Evolutionary conservation across 1,140 invertebrate species (phyloP).

Genomic region (Pogonomyrmex barbatus): DNA sequence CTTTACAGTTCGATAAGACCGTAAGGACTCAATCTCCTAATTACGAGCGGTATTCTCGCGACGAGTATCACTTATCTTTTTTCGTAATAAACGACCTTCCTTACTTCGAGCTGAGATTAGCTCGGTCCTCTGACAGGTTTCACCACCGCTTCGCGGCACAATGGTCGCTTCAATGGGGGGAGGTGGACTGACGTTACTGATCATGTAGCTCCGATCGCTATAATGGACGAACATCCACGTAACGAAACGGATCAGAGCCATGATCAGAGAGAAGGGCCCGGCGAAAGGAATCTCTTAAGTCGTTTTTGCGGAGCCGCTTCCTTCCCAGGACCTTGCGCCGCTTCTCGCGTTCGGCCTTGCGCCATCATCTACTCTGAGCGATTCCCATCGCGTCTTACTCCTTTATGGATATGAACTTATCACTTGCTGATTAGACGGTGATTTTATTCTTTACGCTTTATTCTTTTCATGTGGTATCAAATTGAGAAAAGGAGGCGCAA

Average conservation of each 20-base stretch:
- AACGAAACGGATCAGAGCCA: conserved; percentile 50
- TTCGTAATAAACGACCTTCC: not conserved
- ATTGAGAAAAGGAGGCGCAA: not conserved
- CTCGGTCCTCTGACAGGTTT: conserved; percentile 55
- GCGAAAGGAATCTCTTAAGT: conserved; percentile 40
- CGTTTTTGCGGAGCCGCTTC: conserved; percentile 20
- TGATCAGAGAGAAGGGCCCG: conserved; percentile 48
- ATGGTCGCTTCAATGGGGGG: conserved; percentile 40
- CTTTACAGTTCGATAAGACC: conserved; percentile 12
- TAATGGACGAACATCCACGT: conserved; percentile 64
- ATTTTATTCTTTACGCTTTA: not conserved
- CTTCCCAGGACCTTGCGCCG: not conserved
- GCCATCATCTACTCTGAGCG: not conserved
- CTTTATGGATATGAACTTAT: not conserved
- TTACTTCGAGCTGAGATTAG: conserved; percentile 54
- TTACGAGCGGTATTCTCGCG: conserved; percentile 10
- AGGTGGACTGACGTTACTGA: conserved; percentile 47
- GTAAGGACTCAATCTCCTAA: conserved; percentile 32
- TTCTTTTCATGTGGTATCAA: not conserved
- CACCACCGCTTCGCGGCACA: conserved; percentile 63
- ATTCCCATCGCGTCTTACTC: conserved; percentile 12
- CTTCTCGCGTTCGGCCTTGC: conserved; percentile 11
- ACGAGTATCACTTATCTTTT: conserved; percentile 39
- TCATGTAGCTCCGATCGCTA: conserved; percentile 33
- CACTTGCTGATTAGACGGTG: not conserved